Conservation (phyloP, 2,113 vertebrate genomes). For the Chauna torquata region DNA sequence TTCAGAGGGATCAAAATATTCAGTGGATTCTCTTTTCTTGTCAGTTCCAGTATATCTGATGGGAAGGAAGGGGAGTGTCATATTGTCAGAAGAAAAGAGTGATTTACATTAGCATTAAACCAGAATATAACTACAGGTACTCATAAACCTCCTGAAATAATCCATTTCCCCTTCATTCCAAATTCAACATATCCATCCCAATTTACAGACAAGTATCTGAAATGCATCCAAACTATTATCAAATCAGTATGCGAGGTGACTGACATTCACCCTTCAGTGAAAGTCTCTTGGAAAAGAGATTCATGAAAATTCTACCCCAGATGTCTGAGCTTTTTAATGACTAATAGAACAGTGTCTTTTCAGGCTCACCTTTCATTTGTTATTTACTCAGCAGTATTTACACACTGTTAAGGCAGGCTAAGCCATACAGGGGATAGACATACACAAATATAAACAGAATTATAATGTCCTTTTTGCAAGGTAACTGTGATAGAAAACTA, state of each 20-base stretch:
- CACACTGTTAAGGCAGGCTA: conserved; percentile 27
- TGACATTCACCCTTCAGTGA: conserved; percentile 38
- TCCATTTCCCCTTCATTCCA: not conserved
- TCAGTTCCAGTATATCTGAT: not conserved
- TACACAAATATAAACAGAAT: conserved; percentile 22
- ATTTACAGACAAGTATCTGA: conserved; percentile 33
- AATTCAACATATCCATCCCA: conserved; percentile 13
- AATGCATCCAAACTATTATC: conserved; percentile 33
- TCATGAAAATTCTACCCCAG: conserved; percentile 13
- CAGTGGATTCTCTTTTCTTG: not conserved
- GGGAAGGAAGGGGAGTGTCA: not conserved
- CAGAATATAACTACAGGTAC: not conserved
- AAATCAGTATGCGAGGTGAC: not conserved
- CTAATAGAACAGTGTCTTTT: conserved; percentile 23
- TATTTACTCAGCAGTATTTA: conserved; percentile 58
- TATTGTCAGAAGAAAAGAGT: not conserved
- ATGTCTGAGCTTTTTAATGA: conserved; percentile 17
- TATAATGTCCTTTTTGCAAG: not conserved
- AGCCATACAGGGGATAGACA: not conserved
- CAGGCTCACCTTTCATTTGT: conserved; percentile 51
- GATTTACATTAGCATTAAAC: not conserved
- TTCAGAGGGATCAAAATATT: not conserved
- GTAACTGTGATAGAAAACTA: not conserved
- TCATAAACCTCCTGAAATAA: not conserved
- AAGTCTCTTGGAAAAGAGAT: conserved; percentile 10